A percentile compares a stretch with the other conserved stretches of the same genome.
Evolutionary conservation across 2,888 invertebrate species (phyloP).

Genomic region (Netelia fuscicornis): DNA sequence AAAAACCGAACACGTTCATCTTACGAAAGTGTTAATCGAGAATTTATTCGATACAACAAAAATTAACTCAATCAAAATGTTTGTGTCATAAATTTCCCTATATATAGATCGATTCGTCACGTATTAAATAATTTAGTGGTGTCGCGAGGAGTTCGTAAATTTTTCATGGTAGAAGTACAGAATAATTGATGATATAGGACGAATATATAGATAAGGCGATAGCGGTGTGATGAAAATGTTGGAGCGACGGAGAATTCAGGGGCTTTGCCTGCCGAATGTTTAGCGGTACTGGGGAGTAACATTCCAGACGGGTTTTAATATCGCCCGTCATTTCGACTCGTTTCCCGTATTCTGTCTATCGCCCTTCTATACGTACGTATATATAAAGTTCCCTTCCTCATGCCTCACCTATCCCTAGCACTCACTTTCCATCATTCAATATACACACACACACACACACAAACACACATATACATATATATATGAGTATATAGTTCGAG

Average conservation of each 20-base stretch:
- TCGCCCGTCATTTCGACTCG: constrained; percentile 76
- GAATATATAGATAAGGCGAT: background rate
- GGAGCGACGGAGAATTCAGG: constrained; percentile 26
- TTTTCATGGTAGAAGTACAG: background rate
- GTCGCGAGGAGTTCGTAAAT: background rate
- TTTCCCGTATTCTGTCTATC: constrained; percentile 45
- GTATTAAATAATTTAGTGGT: background rate
- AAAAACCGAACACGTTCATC: background rate
- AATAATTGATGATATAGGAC: background rate
- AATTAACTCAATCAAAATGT: too few species aligned
- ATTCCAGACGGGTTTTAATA: constrained; percentile 78
- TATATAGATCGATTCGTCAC: too few species aligned
- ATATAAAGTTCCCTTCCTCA: constrained; percentile 53
- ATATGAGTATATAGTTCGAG: constrained; percentile 3
- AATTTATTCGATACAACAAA: too few species aligned
- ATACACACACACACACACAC: constrained; percentile 3
- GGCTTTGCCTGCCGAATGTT: constrained; percentile 60
- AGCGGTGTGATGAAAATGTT: constrained; percentile 26
- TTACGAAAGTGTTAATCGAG: background rate
- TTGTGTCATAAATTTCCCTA: too few species aligned
- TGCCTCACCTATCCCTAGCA: constrained; percentile 48
- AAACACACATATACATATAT: background rate
- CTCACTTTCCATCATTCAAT: constrained; percentile 47
- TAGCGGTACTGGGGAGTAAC: constrained; percentile 73
- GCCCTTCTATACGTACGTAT: constrained; percentile 36